Percentiles rank a stretch among this genome's conserved stretches.
Conservation (phyloP, 2,888 invertebrate species). For the Apodemia hepburni region DNA sequence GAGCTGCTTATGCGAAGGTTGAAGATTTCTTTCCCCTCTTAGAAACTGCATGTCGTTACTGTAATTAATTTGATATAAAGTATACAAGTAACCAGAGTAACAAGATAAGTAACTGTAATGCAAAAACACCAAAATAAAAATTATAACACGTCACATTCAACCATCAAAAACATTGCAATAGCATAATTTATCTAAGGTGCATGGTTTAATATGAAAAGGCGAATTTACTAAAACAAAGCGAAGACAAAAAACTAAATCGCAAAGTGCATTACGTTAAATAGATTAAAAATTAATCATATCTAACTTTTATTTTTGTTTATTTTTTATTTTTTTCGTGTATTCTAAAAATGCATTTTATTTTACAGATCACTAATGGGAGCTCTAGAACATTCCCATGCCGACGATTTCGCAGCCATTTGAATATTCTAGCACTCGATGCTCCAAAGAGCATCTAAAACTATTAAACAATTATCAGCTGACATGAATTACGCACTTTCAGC, state of each 20-base stretch:
- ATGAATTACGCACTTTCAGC: conserved; percentile 81
- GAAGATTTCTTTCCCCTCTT: no score
- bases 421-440: conserved; percentile 58
- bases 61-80: neutral
- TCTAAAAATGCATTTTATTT: conserved; percentile 68
- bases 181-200: conserved; percentile 50
- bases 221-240: conserved; percentile 73
- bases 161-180: conserved; percentile 26
- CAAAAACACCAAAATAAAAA: conserved; percentile 4
- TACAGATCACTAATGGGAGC: conserved; percentile 60
- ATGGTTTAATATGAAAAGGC: conserved; percentile 49
- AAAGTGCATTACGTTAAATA: conserved; percentile 73
- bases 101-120: neutral
- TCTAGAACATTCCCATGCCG: conserved; percentile 65
- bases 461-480: conserved; percentile 74
- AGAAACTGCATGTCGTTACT: no score
- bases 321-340: conserved; percentile 53
- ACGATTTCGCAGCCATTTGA: conserved; percentile 49
- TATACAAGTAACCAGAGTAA: neutral
- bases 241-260: conserved; percentile 65
- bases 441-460: conserved; percentile 47
- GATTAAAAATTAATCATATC: conserved; percentile 55
- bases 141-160: conserved; percentile 19
- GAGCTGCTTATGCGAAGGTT: no score
- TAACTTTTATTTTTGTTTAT: conserved; percentile 57